A percentile compares a stretch with the other conserved stretches of the same genome.
Conservation (phyloP, 2,797 vertebrate genomes). For the Rhincodon typus region DNA sequence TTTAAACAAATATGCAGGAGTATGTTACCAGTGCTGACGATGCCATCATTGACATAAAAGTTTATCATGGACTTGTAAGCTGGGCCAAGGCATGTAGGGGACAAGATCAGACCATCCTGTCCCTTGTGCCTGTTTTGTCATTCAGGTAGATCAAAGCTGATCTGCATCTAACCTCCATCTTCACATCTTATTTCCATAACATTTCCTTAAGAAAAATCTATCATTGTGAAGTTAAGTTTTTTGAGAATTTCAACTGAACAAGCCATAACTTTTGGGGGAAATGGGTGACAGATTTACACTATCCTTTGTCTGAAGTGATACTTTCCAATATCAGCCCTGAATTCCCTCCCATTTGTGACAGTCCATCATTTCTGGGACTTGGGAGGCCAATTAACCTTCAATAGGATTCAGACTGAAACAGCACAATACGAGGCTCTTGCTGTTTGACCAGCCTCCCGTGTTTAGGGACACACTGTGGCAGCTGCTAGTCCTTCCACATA, state of each 20-base stretch:
- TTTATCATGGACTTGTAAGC: neutral
- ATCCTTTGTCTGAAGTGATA: neutral
- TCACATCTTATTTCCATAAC: neutral
- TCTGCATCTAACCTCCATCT: neutral
- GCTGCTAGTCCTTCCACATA: neutral
- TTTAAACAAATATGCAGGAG: slow-evolving; percentile 17
- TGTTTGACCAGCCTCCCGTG: neutral
- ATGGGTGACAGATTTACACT: neutral
- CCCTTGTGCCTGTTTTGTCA: neutral
- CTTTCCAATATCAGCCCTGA: neutral
- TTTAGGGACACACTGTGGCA: neutral
- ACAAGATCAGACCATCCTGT: neutral
- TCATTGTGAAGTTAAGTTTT: neutral
- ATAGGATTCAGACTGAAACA: neutral
- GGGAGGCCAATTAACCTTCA: neutral
- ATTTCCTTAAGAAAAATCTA: neutral
- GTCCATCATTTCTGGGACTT: neutral
- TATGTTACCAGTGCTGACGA: neutral
- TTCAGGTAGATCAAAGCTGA: neutral
- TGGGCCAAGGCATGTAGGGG: neutral
- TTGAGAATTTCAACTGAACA: neutral
- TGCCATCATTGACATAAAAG: neutral
- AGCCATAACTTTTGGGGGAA: neutral
- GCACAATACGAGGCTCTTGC: too few species aligned
- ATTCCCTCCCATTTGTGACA: neutral